Evolutionary conservation across 2,797 vertebrate genomes (phyloP).

Genomic region (Neosilurus mollespiculum): DNA sequence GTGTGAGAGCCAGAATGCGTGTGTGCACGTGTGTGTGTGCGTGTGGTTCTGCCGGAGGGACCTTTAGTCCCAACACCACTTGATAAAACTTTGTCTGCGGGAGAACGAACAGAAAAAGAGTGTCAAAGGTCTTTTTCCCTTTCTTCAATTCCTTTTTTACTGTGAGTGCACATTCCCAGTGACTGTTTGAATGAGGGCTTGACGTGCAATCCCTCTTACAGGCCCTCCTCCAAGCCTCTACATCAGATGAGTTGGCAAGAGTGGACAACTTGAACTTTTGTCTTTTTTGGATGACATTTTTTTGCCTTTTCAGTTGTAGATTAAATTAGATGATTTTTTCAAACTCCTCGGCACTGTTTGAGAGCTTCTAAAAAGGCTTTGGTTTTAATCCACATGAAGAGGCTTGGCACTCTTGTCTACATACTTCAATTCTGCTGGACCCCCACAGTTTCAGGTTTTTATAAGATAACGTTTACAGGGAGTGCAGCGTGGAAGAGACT

Average conservation of each 20-base stretch:
- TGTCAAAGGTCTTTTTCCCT: conserved; percentile 63
- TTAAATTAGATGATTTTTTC: conserved; percentile 40
- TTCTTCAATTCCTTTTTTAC: conserved; percentile 55
- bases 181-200: conserved; percentile 68
- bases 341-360: conserved; percentile 13
- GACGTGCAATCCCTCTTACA: conserved; percentile 57
- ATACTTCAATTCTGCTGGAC: conserved; percentile 29
- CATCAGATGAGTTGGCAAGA: conserved; percentile 67
- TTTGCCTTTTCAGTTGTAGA: conserved; percentile 59
- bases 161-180: conserved; percentile 66
- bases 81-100: conserved; percentile 77
- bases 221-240: conserved; percentile 64
- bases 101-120: conserved; percentile 66
- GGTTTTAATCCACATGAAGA: conserved; percentile 42
- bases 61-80: conserved; percentile 68
- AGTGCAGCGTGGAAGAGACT: conserved; percentile 4
- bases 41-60: conserved; percentile 73
- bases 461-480: conserved; percentile 23
- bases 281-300: conserved; percentile 60
- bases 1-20: conserved; percentile 41
- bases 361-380: conserved; percentile 45
- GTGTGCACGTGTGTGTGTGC: conserved; percentile 66
- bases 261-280: conserved; percentile 75
- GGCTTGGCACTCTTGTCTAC: conserved; percentile 18
- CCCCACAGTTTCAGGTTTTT: conserved; percentile 30